A percentile compares a stretch with the other conserved stretches of the same genome.
phyloP scores from a whole-genome alignment of 2,888 invertebrate genomes.

The Dynastes tityus region DNA sequence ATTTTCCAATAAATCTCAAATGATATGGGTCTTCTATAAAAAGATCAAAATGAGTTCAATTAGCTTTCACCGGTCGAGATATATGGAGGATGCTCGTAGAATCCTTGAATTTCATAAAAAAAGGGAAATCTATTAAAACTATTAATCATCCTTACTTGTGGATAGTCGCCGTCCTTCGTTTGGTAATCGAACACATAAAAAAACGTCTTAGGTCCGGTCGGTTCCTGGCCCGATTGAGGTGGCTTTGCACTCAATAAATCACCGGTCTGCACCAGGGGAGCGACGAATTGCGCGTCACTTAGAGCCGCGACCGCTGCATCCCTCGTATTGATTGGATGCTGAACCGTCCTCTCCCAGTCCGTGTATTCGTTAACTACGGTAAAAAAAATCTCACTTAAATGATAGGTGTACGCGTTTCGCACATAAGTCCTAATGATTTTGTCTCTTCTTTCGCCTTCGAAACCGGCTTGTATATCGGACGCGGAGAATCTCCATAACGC shows the following conservation, averaged over 20 bases:
- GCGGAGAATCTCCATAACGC: slow-evolving; percentile 94
- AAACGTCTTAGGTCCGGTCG: slow-evolving; percentile 84
- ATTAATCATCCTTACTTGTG: slow-evolving; percentile 76
- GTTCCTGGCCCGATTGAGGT: slow-evolving; percentile 74
- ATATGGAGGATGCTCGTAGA: background rate
- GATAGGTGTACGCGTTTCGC: slow-evolving; percentile 94
- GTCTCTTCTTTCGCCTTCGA: slow-evolving; percentile 90
- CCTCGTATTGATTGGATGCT: slow-evolving; percentile 90
- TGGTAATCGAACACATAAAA: slow-evolving; percentile 96
- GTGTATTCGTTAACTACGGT: slow-evolving; percentile 98
- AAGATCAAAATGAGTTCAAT: background rate
- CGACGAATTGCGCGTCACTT: slow-evolving; percentile 95
- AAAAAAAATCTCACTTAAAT: slow-evolving; percentile 96
- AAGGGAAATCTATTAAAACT: slow-evolving; percentile 11
- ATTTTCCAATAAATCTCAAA: background rate
- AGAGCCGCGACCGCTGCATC: slow-evolving; percentile 93
- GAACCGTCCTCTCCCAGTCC: slow-evolving; percentile 95
- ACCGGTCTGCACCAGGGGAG: slow-evolving; percentile 89
- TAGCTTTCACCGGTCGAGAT: background rate
- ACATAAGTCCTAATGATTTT: slow-evolving; percentile 93
- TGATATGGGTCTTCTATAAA: slow-evolving; percentile 13
- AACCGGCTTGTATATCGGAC: slow-evolving; percentile 86
- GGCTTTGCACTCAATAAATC: slow-evolving; percentile 84
- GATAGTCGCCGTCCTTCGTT: slow-evolving; percentile 90
- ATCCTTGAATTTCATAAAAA: background rate